phyloP scores from a whole-genome alignment of 2,113 vertebrate genomes.

The Phalacrocorax aristotelis region DNA sequence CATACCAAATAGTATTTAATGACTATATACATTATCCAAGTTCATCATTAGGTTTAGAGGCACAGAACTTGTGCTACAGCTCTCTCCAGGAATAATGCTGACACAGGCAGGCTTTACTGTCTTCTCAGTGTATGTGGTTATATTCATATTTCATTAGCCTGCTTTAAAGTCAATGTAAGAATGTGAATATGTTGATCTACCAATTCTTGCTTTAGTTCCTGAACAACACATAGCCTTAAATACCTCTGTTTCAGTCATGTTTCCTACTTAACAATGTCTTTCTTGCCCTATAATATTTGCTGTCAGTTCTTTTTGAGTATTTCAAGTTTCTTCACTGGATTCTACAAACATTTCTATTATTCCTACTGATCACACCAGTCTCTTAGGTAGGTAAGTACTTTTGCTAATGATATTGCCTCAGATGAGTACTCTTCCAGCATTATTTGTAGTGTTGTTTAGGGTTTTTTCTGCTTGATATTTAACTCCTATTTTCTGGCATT shows the following conservation, averaged over 20 bases:
- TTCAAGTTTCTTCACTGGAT: background rate
- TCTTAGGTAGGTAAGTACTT: background rate
- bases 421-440: background rate
- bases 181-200: background rate
- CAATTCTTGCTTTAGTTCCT: background rate
- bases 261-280: background rate
- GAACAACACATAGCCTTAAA: background rate
- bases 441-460: background rate
- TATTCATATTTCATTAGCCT: background rate
- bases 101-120: background rate
- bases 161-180: background rate
- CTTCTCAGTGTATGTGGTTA: background rate
- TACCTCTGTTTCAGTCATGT: background rate
- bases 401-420: background rate
- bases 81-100: background rate
- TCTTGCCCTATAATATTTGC: background rate
- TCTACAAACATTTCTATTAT: background rate
- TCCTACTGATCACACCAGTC: background rate
- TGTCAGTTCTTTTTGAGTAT: background rate
- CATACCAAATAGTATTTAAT: background rate
- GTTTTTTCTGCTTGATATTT: background rate
- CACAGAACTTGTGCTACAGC: background rate
- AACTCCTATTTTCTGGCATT: background rate
- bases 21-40: background rate
- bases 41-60: background rate